Conservation (phyloP, 2,113 vertebrate species). For the Lamprologus tigripictilis region DNA sequence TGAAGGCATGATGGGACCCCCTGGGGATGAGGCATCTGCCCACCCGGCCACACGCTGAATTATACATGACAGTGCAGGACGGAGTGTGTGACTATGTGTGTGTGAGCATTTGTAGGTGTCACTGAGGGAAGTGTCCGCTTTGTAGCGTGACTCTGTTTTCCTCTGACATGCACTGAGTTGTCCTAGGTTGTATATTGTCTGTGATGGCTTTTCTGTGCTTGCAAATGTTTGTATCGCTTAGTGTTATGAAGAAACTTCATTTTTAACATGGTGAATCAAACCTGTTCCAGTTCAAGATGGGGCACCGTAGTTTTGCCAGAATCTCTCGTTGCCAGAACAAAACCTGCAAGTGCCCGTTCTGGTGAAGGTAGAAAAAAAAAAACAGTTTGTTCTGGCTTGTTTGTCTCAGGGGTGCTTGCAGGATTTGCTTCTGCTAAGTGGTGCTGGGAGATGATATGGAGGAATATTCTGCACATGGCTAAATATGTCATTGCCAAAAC, state of each 20-base stretch:
- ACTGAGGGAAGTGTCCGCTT: constrained; percentile 48
- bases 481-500: not conserved
- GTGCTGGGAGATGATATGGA: not conserved
- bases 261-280: not conserved
- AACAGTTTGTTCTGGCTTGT: not conserved
- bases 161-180: constrained; percentile 1
- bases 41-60: constrained; percentile 66
- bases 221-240: not conserved
- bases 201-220: not conserved
- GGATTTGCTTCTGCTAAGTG: not conserved
- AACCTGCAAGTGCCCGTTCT: not conserved
- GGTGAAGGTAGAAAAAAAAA: not conserved
- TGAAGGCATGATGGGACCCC: constrained; percentile 61
- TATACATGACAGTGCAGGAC: constrained; percentile 67
- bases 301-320: not conserved
- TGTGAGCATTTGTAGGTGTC: constrained; percentile 54
- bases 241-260: not conserved
- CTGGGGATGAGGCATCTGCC: constrained; percentile 66
- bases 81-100: constrained; percentile 1
- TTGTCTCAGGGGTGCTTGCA: not conserved
- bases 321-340: not conserved
- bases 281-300: not conserved
- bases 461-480: not conserved
- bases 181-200: not conserved
- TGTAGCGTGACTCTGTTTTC: constrained; percentile 37